Evolutionary conservation across 1,140 invertebrate genomes (phyloP), one percentile per base, ranked within the genome.

Genomic region (Nixonia krombeini): DNA sequence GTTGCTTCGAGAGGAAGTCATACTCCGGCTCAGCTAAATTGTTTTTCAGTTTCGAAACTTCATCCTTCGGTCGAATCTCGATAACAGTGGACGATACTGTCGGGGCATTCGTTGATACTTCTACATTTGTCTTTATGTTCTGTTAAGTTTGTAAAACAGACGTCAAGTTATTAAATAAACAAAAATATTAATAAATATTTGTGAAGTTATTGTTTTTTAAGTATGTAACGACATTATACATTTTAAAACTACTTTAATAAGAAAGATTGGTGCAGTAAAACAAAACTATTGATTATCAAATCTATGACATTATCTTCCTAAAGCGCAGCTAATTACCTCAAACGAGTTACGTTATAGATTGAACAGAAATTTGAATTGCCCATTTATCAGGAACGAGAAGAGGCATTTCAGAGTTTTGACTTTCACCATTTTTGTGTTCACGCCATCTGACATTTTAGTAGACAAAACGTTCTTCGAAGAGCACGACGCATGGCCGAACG

Each of bases 11-110:
- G 9, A 94, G 86, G 72, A 93, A 92, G 79, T 94, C 92, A 70
- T 94, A 94, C 83, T 94, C 93, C 0, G 92, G 91, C 66, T 92
- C 90, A 3, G 88, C 90, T 7, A 92, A 88, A 69, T 92, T 92
- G 74, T 92, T 92, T 33, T 90, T 90, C 3, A 89, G 80, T 16
- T 73, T 76, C 1, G 81, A 74, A 13, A 72, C 47, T 12, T 84
- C 82, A 7, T 79, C 74, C 9, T 81, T 80, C 0, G 76, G 50
- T 6, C 50, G 67, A 15, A 79, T 51, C 49, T 82, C 74, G 10
- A 79, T 53, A 0, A 82, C 51, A 0, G 74, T 72, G 0, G 84
- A 84, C 8, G 78, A 35, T 3, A 65, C 44, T 2, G 77, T 72
- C 15, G 75, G 75, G 51, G 45, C 64, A 37, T 79, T 78, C 4